phyloP scores from a whole-genome alignment of 2,888 invertebrate genomes.

The Hyposoter dolosus region DNA sequence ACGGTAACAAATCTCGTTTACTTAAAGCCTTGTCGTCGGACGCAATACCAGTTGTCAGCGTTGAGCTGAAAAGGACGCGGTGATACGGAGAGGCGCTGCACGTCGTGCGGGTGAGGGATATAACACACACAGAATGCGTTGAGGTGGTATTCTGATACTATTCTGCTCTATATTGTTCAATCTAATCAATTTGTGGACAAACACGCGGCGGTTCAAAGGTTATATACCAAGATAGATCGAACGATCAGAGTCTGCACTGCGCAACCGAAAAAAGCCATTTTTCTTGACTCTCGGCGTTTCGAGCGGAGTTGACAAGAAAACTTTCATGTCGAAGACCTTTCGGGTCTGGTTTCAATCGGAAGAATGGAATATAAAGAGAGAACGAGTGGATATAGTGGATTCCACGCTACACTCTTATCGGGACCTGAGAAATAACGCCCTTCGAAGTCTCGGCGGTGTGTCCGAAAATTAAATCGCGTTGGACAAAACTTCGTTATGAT shows the following conservation, averaged over 20 bases:
- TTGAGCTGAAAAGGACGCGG: conserved; percentile 27
- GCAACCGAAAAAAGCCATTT: conserved; percentile 18
- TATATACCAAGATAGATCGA: conserved; percentile 46
- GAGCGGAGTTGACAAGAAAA: conserved; percentile 27
- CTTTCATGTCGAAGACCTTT: conserved; percentile 23
- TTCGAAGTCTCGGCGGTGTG: not conserved
- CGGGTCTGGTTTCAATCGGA: conserved; percentile 11
- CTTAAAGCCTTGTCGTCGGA: conserved; percentile 64
- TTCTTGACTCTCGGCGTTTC: conserved; percentile 9
- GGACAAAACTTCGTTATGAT: not conserved
- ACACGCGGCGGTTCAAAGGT: conserved; percentile 34
- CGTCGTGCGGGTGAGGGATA: not conserved
- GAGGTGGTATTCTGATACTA: conserved; percentile 28
- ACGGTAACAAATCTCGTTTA: conserved; percentile 75
- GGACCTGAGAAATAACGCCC: not conserved
- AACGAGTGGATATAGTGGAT: conserved; percentile 7
- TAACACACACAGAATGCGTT: conserved; percentile 29
- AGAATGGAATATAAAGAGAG: conserved; percentile 15
- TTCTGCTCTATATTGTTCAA: conserved; percentile 35
- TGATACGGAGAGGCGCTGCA: conserved; percentile 16
- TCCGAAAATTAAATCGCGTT: not conserved
- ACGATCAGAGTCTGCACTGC: conserved; percentile 18
- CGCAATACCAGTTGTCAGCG: conserved; percentile 41
- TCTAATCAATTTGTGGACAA: conserved; percentile 55
- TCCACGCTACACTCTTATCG: conserved; percentile 22